Conservation (phyloP, 2,113 vertebrate genomes). For the Dicrurus megarhynchus region DNA sequence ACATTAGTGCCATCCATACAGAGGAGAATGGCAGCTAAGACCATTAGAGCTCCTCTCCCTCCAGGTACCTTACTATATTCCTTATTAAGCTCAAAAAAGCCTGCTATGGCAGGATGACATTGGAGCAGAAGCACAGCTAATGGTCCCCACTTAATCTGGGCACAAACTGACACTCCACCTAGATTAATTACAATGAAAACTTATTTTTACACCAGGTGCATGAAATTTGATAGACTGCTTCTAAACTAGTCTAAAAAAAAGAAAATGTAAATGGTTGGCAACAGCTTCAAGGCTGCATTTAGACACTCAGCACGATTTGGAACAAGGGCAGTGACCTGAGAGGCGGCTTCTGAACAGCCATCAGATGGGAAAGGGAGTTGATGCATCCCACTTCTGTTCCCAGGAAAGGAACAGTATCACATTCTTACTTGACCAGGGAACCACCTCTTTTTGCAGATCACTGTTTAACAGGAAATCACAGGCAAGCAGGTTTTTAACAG, state of each 20-base stretch:
- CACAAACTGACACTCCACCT: background rate
- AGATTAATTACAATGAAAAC: slow-evolving; percentile 15
- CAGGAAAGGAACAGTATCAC: background rate
- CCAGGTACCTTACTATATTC: slow-evolving; percentile 2
- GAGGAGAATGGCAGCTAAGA: background rate
- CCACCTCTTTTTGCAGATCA: background rate
- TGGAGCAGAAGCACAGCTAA: slow-evolving; percentile 40
- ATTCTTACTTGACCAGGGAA: background rate
- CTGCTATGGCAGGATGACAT: slow-evolving; percentile 24
- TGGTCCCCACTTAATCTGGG: background rate
- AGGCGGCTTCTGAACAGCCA: background rate
- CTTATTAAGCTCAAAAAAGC: slow-evolving; percentile 52
- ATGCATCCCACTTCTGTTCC: background rate
- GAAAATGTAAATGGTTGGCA: background rate
- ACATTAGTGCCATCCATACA: background rate
- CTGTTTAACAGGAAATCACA: background rate
- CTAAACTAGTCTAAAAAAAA: background rate
- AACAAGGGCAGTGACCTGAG: background rate
- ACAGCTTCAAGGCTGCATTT: background rate
- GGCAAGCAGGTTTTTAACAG: background rate
- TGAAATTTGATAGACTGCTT: background rate
- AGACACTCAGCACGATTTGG: background rate
- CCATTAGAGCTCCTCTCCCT: slow-evolving; percentile 11
- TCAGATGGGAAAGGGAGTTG: background rate
- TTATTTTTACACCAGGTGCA: background rate